Evolutionary conservation across 1,140 invertebrate species (phyloP), one percentile per base, ranked within the genome.

Genomic region (Drosophila saltans): DNA sequence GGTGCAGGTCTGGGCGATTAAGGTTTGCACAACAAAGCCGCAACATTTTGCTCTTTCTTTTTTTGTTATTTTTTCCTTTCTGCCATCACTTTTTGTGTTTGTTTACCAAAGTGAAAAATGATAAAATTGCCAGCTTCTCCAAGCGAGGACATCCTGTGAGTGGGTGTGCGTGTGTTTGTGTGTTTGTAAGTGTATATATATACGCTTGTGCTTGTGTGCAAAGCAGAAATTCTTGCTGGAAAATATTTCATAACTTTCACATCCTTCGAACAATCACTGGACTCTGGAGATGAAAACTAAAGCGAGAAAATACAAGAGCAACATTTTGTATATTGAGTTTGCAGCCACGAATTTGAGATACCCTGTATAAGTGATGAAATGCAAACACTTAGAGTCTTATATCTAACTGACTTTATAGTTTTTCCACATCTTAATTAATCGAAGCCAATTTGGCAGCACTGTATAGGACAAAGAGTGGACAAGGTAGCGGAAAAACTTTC

Each of bases 101-200:
- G 82, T 86, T 86, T 79, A 72, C 79, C 72, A 86, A 86, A 81
- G 78, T 86, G 82, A 86, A 86, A 86, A 86, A 86, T 86, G 75
- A 81, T 86, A 71, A 81, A 86, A 86, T 76, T 86, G 75, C 69
- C 82, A 75, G 71, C 66, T 66, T 76, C 74, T 75, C 60, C 69
- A 63, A 30, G 41, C 78, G 63, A 78, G 77, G 78, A 65, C 72
- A 63, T 75, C 75, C 68, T 78, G 62, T 66, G 30, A 76, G 11
- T 30, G 62, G n/a, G 33, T 43, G 26, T 21, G 6, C 30, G 39
- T 2, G 52, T 66, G 39, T 2, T 36, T 66, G 1, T 33, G 7
- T 1, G 28, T 57, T 2, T n/a, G 3, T 1, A 6, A 1, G 2
- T 21, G 39, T 11, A 0, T 33, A 24, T 58, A 4, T 7, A 45